Evolutionary conservation across 2,888 invertebrate species (phyloP), one percentile per base, ranked within the genome.

Genomic region (Leptinotarsa juncta): DNA sequence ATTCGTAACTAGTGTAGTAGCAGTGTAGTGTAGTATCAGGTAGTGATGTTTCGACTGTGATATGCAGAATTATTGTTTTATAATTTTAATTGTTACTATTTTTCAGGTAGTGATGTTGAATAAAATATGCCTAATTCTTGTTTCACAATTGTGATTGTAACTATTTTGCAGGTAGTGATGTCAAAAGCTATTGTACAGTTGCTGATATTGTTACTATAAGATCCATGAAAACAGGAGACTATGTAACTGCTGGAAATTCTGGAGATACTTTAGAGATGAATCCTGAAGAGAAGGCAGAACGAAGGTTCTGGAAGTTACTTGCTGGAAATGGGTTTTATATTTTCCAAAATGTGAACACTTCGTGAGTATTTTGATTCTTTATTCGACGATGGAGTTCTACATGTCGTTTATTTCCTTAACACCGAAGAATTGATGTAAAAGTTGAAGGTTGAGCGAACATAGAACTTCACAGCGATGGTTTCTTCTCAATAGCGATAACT

Each of bases 311-410:
- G 67, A 26, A 50, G 42, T 14, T 60, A 49, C 62, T 70, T 12
- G 62, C 49, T 20, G 32, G 23, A 73, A 57, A 73, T 68, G 60
- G n/a, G 53, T 62, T 48, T 70, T 48, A 55, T 7, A 18, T 60
- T 48, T 42, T 75, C 23, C 15, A 60, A 60, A 60, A 60, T 60
- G 55, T 55, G 14, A 55, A 55, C 18, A 55, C 15, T 55, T 55
- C 55, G 55, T 55, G n/a, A n/a, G 55, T 55, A 18, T n/a, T 55
- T 55, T 55, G 14, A 7, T 55, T 55, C 18, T n/a, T 55, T 20
- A 18, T 55, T 50, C 15, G 50, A 15, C 50, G 50, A 15, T 50
- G 7, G 20, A n/a, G 16, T 55, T 55, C 18, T 0, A 0, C 16
- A 55, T 55, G 3, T n/a, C n/a, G 14, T 10, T 14, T 50, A 12